Evolutionary conservation across 2,797 vertebrate species (phyloP).

Genomic region (Todus mexicanus): DNA sequence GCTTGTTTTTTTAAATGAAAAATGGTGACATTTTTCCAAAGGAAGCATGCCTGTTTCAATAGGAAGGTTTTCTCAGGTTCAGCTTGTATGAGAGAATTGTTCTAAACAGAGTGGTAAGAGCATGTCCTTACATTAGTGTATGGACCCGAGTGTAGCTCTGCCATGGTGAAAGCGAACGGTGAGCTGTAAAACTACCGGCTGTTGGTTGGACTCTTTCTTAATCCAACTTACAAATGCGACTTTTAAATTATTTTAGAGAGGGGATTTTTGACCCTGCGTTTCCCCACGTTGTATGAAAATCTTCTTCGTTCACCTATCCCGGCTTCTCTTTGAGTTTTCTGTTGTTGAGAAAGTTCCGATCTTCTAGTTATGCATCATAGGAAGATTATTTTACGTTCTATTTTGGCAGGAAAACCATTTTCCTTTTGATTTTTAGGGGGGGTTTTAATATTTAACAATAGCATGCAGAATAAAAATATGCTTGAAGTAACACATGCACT

Average conservation of each 20-base stretch:
- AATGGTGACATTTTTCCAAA: background rate
- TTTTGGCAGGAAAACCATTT: background rate
- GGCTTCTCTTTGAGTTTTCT: background rate
- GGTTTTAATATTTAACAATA: background rate
- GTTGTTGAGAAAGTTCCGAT: background rate
- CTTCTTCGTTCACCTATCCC: background rate
- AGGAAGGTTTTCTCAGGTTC: background rate
- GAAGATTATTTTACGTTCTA: background rate
- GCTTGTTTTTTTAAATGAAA: background rate
- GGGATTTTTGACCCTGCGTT: background rate
- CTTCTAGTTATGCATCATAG: background rate
- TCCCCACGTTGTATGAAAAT: background rate
- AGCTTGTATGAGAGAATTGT: background rate
- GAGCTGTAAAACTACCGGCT: background rate
- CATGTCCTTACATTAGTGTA: background rate
- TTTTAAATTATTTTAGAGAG: background rate
- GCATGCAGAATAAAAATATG: conserved; percentile 23
- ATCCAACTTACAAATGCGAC: background rate
- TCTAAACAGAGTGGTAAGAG: background rate
- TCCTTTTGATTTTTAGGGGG: background rate
- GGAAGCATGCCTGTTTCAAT: background rate
- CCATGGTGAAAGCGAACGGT: background rate
- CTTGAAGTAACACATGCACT: conserved; percentile 41
- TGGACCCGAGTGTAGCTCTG: background rate
- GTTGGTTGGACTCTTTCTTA: background rate